Percentiles rank a stretch among this genome's conserved stretches.
Conservation (phyloP, 2,888 invertebrate genomes). For the Carterocephalus palaemon region DNA sequence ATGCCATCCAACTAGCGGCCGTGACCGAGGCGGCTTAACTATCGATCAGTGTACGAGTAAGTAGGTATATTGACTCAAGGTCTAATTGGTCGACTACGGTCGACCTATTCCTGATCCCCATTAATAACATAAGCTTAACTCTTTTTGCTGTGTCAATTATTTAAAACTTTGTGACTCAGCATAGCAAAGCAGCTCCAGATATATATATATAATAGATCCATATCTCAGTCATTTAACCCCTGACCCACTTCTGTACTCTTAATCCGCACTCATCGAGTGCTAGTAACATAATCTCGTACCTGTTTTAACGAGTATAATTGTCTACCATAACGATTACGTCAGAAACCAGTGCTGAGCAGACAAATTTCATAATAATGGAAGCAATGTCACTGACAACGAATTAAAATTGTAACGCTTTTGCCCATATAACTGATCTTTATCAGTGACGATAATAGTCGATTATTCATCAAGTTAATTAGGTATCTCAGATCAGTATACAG, state of each 20-base stretch:
- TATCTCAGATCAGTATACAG: slow-evolving; percentile 9
- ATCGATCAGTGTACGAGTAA: too few species aligned
- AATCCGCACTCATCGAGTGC: slow-evolving; percentile 22
- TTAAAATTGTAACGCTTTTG: slow-evolving; percentile 20
- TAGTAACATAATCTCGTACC: slow-evolving; percentile 7
- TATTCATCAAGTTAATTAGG: slow-evolving; percentile 21
- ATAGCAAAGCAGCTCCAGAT: too few species aligned
- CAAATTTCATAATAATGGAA: slow-evolving; percentile 19
- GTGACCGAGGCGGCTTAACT: too few species aligned
- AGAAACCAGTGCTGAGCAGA: slow-evolving; percentile 13
- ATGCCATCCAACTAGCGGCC: too few species aligned
- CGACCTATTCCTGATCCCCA: too few species aligned
- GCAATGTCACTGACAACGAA: slow-evolving; percentile 20
- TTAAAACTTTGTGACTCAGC: too few species aligned
- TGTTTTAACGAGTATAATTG: slow-evolving; percentile 20
- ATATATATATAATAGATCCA: too few species aligned
- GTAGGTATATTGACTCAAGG: too few species aligned
- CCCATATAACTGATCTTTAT: slow-evolving; percentile 19
- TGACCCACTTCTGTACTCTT: slow-evolving; percentile 21
- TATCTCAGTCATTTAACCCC: slow-evolving; percentile 13
- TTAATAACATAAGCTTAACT: too few species aligned
- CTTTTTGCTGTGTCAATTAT: too few species aligned
- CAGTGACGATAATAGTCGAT: slow-evolving; percentile 21
- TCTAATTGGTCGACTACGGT: too few species aligned
- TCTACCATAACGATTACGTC: slow-evolving; percentile 24